Percentiles rank a stretch among this genome's conserved stretches.
phyloP scores from a whole-genome alignment of 2,888 invertebrate genomes.

The Busseola fusca region DNA sequence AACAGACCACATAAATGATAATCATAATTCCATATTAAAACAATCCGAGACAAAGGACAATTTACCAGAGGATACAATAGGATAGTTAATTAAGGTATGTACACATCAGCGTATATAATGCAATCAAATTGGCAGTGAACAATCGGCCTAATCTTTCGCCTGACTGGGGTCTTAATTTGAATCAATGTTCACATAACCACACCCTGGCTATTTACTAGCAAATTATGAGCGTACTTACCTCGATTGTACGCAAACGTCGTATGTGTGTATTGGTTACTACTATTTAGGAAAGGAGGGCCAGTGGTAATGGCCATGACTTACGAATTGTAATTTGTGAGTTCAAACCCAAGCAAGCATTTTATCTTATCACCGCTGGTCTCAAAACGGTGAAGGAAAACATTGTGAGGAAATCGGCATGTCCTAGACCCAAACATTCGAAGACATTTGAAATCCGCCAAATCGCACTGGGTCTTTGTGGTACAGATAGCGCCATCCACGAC shows the following conservation, averaged over 20 bases:
- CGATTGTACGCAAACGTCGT: constrained; percentile 24
- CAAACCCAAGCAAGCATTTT: background rate
- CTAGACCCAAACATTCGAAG: background rate
- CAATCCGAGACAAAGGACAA: constrained; percentile 14
- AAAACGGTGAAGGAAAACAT: background rate
- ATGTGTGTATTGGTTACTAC: constrained; percentile 7
- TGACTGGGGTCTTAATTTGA: constrained; percentile 51
- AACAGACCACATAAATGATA: constrained; percentile 6
- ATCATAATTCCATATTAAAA: constrained; percentile 30
- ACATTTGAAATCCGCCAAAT: background rate
- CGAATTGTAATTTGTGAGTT: background rate
- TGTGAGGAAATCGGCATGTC: background rate
- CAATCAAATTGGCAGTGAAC: constrained; percentile 46
- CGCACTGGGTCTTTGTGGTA: background rate
- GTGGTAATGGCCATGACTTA: background rate
- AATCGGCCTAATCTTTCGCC: constrained; percentile 58
- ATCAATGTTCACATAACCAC: constrained; percentile 55
- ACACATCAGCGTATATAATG: constrained; percentile 24
- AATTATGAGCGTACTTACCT: constrained; percentile 50
- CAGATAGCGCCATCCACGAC: too few species aligned
- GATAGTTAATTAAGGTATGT: constrained; percentile 26
- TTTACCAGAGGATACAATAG: constrained; percentile 22
- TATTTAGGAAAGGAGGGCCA: background rate
- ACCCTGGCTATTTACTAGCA: constrained; percentile 23
- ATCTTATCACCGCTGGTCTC: background rate